Evolutionary conservation across 2,888 invertebrate genomes (phyloP), one percentile per base, ranked within the genome.

Genomic region (Dorcus hopei): DNA sequence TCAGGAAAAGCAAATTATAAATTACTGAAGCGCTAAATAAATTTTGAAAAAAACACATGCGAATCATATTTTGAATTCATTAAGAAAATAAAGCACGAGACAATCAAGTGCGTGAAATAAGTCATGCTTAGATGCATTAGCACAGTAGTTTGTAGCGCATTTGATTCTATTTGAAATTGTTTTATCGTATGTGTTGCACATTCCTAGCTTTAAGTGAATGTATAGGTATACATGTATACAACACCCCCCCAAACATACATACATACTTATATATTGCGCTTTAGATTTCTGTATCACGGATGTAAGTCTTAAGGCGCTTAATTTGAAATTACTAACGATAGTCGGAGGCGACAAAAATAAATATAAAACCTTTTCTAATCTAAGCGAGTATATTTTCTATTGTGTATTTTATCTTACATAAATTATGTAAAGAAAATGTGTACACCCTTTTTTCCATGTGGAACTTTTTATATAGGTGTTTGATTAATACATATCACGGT

Each of bases 101-200:
- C 77, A 78, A 78, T 78, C 77, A 78, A 74, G 76, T 77, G 77
- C 77, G 72, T 72, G 72, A 71, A 45, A 45, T 45, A 19, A 45
- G 45, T 45, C 45, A 45, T 45, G 45, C 45, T 45, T 45, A 45
- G 16, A 45, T 45, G 45, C 45, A 45, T 45, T 45, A 45, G 45
- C 45, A 45, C 45, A 14, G 45, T 45, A 45, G 45, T 45, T 45
- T 45, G 45, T 45, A 45, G 45, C 45, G 45, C 45, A 45, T 45
- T 19, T 45, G 45, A 19, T 45, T 45, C 7, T 9, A 16, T 45
- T 45, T 45, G 19, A 16, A 11, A 16, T 45, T 11, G 19, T n/a
- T 45, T 45, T 45, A 9, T 19, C 19, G 45, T 45, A 45, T 45
- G 14, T 45, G 45, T 45, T 45, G 45, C 45, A 45, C 45, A 45